Base-by-base conservation (phyloP, 2,888 invertebrate genomes). In the Thecocarcelia acutangulata region DNA sequence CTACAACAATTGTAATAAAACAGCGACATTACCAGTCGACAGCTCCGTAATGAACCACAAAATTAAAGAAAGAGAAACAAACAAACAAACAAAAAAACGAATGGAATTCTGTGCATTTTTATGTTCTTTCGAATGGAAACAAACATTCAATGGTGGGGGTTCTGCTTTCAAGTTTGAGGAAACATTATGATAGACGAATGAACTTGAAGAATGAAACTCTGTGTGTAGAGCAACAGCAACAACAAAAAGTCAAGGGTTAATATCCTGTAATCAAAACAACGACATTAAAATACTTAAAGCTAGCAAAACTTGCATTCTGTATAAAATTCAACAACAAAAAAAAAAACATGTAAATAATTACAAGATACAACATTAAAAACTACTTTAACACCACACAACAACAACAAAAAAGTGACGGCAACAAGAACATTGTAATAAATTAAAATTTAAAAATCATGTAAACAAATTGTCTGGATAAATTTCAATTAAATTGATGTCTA, bases 181-280 rank as follows among this genome's bases (percentile, higher is more conserved):
- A 66, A 74, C 19, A 74, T 66, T 48, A 66, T 58, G 56, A 40
- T 44, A 46, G 78, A 68, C 66, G 72, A 66, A 73, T 66, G 28
- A 66, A 73, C 72, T 68, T 79, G 72, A 73, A 73, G 52, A 52
- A 52, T 61, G 44, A 52, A 72, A 44, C 72, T 64, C 42, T 72
- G 44, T 64, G 44, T 64, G 33, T 46, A 66, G 37, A 59, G 33
- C 61, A 59, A 40, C 15, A 44, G 33, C 61, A 40, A 6, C n/a
- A 56, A 46, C n/a, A 69, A 64, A 48, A 56, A 81, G 63, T 82
- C 81, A 83, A 84, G 83, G 85, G 84, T 83, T 84, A 84, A 85
- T 80, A 85, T 83, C 85, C 85, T 85, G 83, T 83, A 85, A 83
- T 83, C 84, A 80, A 84, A 85, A 84, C 81, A 83, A 69, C 64